Evolutionary conservation across 2,113 vertebrate species (phyloP).

Genomic region (Hemiprocne comata): DNA sequence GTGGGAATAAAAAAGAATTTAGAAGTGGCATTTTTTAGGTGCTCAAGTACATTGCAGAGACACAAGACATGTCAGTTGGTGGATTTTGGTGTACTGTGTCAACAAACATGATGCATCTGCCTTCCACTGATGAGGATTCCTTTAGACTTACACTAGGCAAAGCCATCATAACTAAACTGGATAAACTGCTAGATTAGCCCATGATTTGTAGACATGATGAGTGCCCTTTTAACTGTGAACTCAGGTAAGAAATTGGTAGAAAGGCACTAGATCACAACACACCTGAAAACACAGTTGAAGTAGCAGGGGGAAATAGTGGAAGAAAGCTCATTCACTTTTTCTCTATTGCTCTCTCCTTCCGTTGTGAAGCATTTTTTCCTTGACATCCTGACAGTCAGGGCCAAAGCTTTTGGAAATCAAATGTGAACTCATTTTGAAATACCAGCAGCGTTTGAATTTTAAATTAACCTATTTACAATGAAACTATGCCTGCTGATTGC

Average conservation of each 20-base stretch:
- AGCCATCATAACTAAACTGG: background rate
- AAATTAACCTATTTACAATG: slow-evolving; percentile 87
- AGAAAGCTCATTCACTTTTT: background rate
- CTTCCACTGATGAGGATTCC: background rate
- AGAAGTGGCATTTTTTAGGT: background rate
- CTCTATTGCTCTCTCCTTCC: slow-evolving; percentile 13
- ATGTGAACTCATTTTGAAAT: slow-evolving; percentile 82
- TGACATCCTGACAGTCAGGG: slow-evolving; percentile 69
- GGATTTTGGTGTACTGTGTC: background rate
- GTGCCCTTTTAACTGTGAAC: background rate
- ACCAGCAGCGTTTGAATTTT: slow-evolving; percentile 83
- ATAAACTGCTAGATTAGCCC: background rate
- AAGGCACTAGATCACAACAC: background rate
- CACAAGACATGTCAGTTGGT: background rate
- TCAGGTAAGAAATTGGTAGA: background rate
- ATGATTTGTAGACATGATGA: background rate
- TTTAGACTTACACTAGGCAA: background rate
- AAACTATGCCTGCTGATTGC: slow-evolving; percentile 85
- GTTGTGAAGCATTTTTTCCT: slow-evolving; percentile 46
- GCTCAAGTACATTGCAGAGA: background rate
- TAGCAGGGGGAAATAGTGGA: background rate
- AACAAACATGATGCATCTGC: background rate
- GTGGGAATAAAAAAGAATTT: background rate
- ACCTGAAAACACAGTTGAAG: background rate
- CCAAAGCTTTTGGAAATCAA: slow-evolving; percentile 79